Percentiles rank a stretch among this genome's conserved stretches.
Evolutionary conservation across 37 sponge, comb jelly and placozoan species (phyloP).

Genomic region (Haliclona indistincta): DNA sequence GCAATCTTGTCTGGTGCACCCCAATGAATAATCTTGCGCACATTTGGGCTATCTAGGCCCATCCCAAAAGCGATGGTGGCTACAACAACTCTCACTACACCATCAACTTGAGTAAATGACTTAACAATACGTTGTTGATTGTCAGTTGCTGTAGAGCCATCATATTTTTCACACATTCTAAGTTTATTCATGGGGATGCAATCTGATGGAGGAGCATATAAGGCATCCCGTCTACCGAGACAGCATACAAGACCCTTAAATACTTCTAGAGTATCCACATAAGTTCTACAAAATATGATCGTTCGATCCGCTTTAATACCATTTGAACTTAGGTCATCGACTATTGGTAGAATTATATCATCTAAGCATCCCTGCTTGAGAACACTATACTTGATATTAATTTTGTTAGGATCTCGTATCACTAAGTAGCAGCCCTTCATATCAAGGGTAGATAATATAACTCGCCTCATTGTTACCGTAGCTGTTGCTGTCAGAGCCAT

Average conservation of each 20-base stretch:
- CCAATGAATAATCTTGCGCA: constrained; percentile 41
- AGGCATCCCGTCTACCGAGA: not conserved
- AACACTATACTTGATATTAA: constrained; percentile 12
- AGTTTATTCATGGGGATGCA: not conserved
- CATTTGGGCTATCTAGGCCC: constrained; percentile 48
- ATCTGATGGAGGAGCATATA: not conserved
- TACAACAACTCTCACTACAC: constrained; percentile 30
- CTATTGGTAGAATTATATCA: not conserved
- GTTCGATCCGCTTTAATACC: not conserved
- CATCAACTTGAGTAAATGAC: constrained; percentile 27
- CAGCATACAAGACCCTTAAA: not conserved
- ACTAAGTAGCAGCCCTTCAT: constrained; percentile 6
- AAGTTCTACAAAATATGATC: constrained; percentile 17
- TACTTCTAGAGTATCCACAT: not conserved
- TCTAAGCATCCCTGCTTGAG: not conserved
- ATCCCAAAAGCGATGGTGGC: constrained; percentile 57
- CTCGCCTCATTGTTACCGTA: not conserved
- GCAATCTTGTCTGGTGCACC: constrained; percentile 47
- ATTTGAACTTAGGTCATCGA: not conserved
- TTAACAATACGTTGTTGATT: constrained; percentile 20
- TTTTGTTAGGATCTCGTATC: constrained; percentile 14
- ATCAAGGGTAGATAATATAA: constrained; percentile 13
- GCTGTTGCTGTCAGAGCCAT: constrained; percentile 71
- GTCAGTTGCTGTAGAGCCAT: constrained; percentile 17
- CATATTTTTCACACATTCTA: constrained; percentile 28